Percentiles rank a stretch among this genome's conserved stretches.
Evolutionary conservation across 1,140 invertebrate species (phyloP).

Genomic region (Trichonephila inaurata): DNA sequence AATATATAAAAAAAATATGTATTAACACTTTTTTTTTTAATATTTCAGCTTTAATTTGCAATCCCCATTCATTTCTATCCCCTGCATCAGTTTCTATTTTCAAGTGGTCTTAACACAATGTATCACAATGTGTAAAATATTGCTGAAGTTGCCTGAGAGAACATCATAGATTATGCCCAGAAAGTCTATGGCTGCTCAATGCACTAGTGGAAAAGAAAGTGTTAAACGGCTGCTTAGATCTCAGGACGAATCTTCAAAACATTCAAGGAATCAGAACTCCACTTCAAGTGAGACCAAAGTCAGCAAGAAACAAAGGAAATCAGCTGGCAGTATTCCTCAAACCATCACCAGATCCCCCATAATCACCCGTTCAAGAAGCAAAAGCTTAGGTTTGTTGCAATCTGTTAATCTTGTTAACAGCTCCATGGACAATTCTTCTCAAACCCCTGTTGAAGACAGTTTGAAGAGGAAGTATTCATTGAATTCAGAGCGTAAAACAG

Average conservation of each 20-base stretch:
- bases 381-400: slow-evolving; percentile 50
- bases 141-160: background rate
- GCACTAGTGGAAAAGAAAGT: slow-evolving; percentile 35
- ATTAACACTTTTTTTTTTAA: background rate
- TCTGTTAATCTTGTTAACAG: slow-evolving; percentile 53
- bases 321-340: background rate
- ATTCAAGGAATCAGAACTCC: background rate
- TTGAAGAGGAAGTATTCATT: slow-evolving; percentile 62
- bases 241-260: slow-evolving; percentile 16
- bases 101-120: slow-evolving; percentile 24
- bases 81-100: background rate
- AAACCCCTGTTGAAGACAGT: slow-evolving; percentile 51
- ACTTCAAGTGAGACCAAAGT: slow-evolving; percentile 5
- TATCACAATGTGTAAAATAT: slow-evolving; percentile 41
- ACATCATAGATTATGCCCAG: slow-evolving; percentile 63
- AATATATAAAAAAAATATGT: background rate
- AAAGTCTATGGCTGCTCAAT: slow-evolving; percentile 63
- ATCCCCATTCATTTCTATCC: background rate
- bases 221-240: background rate
- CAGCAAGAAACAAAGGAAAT: background rate
- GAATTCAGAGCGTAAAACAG: slow-evolving; percentile 30
- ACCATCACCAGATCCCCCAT: slow-evolving; percentile 48
- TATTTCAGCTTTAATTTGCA: slow-evolving; percentile 34
- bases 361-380: slow-evolving; percentile 52
- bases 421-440: slow-evolving; percentile 68